These are phyloP conservation scores for Salvator merianae DNA, from an alignment of 2,113 vertebrate genomes.

Conservation along the genomic window DNA sequence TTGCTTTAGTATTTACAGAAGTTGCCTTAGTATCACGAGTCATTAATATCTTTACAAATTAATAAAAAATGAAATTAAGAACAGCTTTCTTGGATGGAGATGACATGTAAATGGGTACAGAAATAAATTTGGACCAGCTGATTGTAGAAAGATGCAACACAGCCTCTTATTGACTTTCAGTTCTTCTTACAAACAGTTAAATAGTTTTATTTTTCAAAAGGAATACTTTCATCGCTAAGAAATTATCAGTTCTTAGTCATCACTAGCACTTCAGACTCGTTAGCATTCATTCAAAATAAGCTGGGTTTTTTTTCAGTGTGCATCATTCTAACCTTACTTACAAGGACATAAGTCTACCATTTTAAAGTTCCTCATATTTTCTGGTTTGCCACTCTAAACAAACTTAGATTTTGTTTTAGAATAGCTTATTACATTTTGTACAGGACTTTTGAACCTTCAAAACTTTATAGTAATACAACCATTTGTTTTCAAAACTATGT, in stretches of 20 bases:
- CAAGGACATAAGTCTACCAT: no score
- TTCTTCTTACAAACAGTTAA: background rate
- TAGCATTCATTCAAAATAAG: no score
- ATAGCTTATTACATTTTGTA: background rate
- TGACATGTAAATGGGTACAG: background rate
- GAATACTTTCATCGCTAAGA: no score
- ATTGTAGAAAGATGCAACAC: background rate
- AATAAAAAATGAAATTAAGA: background rate
- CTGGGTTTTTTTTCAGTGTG: no score
- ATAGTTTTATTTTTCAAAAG: background rate
- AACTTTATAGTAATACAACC: background rate
- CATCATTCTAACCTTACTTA: no score
- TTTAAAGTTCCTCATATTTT: no score
- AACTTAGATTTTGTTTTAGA: no score
- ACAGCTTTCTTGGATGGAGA: background rate
- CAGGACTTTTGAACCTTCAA: conserved; percentile 10
- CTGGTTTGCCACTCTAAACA: no score
- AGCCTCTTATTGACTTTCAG: background rate
- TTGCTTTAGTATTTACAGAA: background rate
- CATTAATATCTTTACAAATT: background rate
- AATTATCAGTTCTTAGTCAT: no score
- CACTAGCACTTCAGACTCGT: no score
- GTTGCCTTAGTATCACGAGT: background rate
- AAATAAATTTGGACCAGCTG: background rate
- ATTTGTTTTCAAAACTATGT: background rate